These are phyloP conservation scores for Bursaphelenchus okinawaensis DNA, from an alignment of 2,888 invertebrate genomes.

Conservation along the genomic window DNA sequence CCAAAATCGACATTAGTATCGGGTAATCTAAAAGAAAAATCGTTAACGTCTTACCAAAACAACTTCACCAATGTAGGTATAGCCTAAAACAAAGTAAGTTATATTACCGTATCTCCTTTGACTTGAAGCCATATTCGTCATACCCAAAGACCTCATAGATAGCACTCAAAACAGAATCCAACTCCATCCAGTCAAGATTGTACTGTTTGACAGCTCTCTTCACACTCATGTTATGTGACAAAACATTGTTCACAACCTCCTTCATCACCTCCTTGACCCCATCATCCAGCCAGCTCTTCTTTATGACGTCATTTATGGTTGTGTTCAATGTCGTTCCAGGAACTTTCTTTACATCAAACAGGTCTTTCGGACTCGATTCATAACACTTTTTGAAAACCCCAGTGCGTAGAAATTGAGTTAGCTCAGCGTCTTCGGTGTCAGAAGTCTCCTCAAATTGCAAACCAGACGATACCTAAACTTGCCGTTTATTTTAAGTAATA, in stretches of 20 bases:
- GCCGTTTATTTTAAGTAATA: no score
- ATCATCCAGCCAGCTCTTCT: not conserved
- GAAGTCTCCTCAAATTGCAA: not conserved
- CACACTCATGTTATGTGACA: not conserved
- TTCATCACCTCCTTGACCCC: not conserved
- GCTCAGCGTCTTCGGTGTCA: not conserved
- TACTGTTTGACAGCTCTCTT: not conserved
- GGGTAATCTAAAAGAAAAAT: no score
- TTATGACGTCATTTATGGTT: not conserved
- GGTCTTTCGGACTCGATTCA: not conserved
- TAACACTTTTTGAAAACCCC: not conserved
- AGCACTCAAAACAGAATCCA: not conserved
- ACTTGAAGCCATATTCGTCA: not conserved
- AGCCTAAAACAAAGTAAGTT: not conserved
- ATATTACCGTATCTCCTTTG: not conserved
- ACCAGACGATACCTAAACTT: not conserved
- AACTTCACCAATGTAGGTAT: no score
- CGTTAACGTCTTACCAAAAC: no score
- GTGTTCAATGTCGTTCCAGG: not conserved
- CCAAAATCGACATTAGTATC: no score
- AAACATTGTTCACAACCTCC: not conserved
- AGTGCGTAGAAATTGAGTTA: not conserved
- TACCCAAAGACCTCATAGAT: not conserved
- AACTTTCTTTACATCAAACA: not conserved
- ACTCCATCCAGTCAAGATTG: not conserved